phyloP scores from a whole-genome alignment of 2,113 vertebrate species.

The Chloroceryle aenea region DNA sequence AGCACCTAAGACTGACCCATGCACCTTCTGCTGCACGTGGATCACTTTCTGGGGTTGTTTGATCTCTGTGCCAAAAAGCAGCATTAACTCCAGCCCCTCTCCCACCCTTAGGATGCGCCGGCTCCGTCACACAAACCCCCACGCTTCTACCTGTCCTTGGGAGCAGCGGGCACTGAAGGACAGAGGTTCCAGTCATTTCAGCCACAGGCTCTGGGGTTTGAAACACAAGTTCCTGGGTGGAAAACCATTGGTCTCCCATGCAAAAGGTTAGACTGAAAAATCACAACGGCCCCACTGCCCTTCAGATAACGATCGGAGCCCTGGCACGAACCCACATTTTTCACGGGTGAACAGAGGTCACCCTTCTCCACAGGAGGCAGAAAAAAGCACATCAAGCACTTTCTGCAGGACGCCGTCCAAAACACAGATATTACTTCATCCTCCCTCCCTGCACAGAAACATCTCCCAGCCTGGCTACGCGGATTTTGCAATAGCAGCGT shows the following conservation, averaged over 20 bases:
- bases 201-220: neutral
- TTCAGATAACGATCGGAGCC: neutral
- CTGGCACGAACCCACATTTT: neutral
- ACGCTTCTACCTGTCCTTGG: neutral
- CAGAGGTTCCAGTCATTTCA: neutral
- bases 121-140: neutral
- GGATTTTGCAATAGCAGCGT: neutral
- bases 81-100: neutral
- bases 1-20: neutral
- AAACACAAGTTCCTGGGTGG: neutral
- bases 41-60: neutral
- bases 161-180: rapidly evolving
- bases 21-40: rapidly evolving
- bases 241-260: neutral
- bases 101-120: neutral
- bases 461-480: neutral
- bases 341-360: neutral
- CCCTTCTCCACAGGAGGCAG: neutral
- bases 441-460: neutral
- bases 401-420: neutral
- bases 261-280: neutral
- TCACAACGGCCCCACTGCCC: rapidly evolving
- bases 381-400: neutral
- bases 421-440: neutral
- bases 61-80: neutral